These are phyloP conservation scores for Synergus laeviventris DNA, from an alignment of 2,888 invertebrate species.

Conservation along the genomic window DNA sequence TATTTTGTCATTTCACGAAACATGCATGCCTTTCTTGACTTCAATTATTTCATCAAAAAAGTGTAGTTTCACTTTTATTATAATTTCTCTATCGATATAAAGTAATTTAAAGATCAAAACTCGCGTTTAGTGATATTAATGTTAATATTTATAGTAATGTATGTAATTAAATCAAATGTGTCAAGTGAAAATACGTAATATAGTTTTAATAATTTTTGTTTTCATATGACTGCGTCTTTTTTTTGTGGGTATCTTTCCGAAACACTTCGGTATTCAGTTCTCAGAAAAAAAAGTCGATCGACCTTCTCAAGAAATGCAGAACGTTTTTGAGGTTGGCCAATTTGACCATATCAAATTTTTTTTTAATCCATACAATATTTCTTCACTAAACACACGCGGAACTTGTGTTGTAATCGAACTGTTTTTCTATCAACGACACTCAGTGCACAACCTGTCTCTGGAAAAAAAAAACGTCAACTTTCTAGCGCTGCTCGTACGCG, in stretches of 20 bases:
- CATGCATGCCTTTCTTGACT: too few species aligned
- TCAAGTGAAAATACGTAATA: background rate
- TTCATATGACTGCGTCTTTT: background rate
- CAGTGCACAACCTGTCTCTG: slow-evolving; percentile 53
- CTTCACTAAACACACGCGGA: slow-evolving; percentile 22
- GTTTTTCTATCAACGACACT: slow-evolving; percentile 60
- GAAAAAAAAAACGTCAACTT: slow-evolving; percentile 53
- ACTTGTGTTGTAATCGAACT: slow-evolving; percentile 33
- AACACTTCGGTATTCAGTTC: background rate
- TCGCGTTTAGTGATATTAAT: too few species aligned
- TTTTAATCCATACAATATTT: slow-evolving; percentile 18
- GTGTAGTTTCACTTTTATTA: too few species aligned
- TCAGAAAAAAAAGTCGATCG: background rate
- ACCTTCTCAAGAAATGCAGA: background rate
- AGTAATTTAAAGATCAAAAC: too few species aligned
- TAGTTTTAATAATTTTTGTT: background rate
- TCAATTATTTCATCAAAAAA: too few species aligned
- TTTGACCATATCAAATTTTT: slow-evolving; percentile 5
- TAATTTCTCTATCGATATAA: too few species aligned
- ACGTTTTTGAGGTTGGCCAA: slow-evolving; percentile 5
- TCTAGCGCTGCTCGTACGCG: slow-evolving; percentile 59
- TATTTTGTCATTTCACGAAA: background rate
- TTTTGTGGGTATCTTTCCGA: background rate
- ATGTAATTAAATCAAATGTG: too few species aligned
- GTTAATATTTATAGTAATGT: too few species aligned